Evolutionary conservation across 2,113 vertebrate species (phyloP).

Genomic region (Thalassarche chlororhynchos): DNA sequence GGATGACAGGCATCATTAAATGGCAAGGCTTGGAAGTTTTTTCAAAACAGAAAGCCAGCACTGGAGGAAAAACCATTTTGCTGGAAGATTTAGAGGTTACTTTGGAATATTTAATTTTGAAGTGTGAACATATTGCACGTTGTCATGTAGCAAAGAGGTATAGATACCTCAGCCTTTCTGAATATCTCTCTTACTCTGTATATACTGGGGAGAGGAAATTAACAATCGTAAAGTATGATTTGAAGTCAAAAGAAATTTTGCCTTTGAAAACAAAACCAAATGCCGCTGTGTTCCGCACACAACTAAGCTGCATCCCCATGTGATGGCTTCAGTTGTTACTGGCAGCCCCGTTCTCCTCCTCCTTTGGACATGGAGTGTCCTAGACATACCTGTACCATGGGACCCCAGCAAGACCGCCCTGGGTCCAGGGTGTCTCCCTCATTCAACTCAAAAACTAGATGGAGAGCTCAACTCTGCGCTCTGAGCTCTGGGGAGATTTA

Average conservation of each 20-base stretch:
- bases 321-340: neutral
- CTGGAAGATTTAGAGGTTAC: neutral
- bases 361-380: neutral
- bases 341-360: neutral
- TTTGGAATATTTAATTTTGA: neutral
- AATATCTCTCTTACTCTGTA: neutral
- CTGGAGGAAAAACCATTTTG: neutral
- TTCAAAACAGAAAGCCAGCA: neutral
- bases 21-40: neutral
- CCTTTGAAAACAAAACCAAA: neutral
- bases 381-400: neutral
- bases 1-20: neutral
- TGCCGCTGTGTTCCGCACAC: neutral
- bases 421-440: neutral
- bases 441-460: neutral
- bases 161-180: neutral
- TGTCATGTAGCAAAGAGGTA: neutral
- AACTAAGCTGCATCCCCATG: neutral
- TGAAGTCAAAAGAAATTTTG: neutral
- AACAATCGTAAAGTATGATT: neutral
- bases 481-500: neutral
- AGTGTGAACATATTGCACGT: neutral
- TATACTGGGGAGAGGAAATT: neutral
- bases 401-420: neutral
- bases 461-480: neutral